Percentiles rank a stretch among this genome's conserved stretches.
Evolutionary conservation across 2,797 vertebrate genomes (phyloP).

Genomic region (Chelmon rostratus): DNA sequence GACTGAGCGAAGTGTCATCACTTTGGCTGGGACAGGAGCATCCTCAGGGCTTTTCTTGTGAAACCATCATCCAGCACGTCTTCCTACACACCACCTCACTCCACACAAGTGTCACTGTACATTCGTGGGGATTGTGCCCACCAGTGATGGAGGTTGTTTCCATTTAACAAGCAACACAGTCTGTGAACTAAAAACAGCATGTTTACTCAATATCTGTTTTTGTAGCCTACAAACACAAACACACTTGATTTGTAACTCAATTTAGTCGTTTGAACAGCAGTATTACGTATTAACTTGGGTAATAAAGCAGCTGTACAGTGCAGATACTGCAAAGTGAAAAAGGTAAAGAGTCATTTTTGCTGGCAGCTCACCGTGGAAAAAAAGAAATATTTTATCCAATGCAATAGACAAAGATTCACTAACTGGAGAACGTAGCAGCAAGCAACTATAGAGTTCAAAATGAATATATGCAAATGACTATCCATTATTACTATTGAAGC

Average conservation of each 20-base stretch:
- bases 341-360: no score
- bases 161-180: constrained; percentile 5
- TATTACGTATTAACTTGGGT: neutral
- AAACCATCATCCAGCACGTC: constrained; percentile 59
- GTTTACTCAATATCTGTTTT: neutral
- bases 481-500: constrained; percentile 12
- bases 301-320: neutral
- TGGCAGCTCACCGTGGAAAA: neutral
- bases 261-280: neutral
- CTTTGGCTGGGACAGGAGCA: constrained; percentile 58
- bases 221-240: neutral
- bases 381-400: neutral
- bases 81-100: constrained; percentile 47
- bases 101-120: constrained; percentile 49
- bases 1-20: constrained; percentile 70
- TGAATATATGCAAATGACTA: neutral
- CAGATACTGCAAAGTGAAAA: neutral
- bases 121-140: constrained; percentile 50
- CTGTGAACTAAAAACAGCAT: constrained; percentile 9
- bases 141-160: constrained; percentile 29
- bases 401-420: neutral
- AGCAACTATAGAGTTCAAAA: neutral
- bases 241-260: neutral
- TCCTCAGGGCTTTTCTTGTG: constrained; percentile 69
- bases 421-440: neutral